phyloP scores from a whole-genome alignment of 2,113 vertebrate genomes.

The Siphamia tubifer region DNA sequence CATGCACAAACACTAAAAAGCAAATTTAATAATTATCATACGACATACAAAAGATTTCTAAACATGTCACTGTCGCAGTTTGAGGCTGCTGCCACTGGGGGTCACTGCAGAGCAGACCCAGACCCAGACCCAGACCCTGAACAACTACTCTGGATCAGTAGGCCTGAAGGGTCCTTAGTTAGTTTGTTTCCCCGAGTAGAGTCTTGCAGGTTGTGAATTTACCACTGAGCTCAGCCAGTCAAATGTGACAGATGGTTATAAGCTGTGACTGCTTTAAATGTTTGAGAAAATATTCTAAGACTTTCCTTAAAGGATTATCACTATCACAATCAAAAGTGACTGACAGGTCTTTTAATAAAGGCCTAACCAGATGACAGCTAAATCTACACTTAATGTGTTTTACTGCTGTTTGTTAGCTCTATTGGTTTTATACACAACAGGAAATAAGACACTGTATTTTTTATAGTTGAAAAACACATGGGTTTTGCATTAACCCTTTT shows the following conservation, averaged over 20 bases:
- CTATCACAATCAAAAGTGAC: conserved; percentile 2
- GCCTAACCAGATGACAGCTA: not conserved
- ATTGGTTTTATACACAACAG: no score
- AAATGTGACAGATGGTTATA: conserved; percentile 7
- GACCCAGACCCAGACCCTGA: not conserved
- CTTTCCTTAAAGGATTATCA: conserved; percentile 30
- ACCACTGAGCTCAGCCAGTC: not conserved
- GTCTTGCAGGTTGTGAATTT: not conserved
- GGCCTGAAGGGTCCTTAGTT: no score
- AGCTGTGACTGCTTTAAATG: conserved; percentile 11
- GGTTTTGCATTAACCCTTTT: no score
- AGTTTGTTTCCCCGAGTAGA: not conserved
- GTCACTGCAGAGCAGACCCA: conserved; percentile 29
- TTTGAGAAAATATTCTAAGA: conserved; percentile 29
- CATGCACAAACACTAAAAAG: not conserved
- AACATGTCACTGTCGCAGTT: not conserved
- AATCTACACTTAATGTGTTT: not conserved
- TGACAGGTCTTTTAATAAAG: not conserved
- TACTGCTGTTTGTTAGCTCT: no score
- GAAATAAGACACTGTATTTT: no score
- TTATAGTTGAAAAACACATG: no score
- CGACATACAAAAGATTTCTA: not conserved
- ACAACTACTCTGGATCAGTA: not conserved
- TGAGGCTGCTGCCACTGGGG: not conserved
- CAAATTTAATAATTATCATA: not conserved